A percentile compares a stretch with the other conserved stretches of the same genome.
Conservation (phyloP, 2,888 invertebrate species). For the Eristalis tenax region DNA sequence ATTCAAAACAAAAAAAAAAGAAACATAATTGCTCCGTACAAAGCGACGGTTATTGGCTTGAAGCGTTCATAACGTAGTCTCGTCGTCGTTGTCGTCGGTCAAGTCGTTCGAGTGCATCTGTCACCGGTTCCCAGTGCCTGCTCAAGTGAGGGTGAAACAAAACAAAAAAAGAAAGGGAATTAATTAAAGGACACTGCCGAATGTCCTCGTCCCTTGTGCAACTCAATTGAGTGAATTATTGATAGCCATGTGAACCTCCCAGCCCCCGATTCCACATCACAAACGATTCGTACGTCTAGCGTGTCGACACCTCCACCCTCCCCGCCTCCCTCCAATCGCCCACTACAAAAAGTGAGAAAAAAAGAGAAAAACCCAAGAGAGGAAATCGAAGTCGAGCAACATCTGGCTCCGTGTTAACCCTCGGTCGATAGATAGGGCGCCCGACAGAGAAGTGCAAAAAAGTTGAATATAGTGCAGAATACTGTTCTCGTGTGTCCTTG, state of each 20-base stretch:
- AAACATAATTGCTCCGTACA: neutral
- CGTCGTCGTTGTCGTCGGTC: slow-evolving; percentile 46
- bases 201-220: slow-evolving; percentile 44
- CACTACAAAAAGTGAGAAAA: slow-evolving; percentile 19
- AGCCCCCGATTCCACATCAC: neutral
- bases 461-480: slow-evolving; percentile 65
- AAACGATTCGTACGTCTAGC: slow-evolving; percentile 35
- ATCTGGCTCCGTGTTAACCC: slow-evolving; percentile 70
- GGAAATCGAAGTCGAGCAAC: slow-evolving; percentile 72
- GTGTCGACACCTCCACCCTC: slow-evolving; percentile 3
- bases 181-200: slow-evolving; percentile 40
- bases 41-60: slow-evolving; percentile 10
- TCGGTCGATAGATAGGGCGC: slow-evolving; percentile 65
- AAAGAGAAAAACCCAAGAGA: slow-evolving; percentile 48
- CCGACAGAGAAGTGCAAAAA: slow-evolving; percentile 20
- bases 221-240: slow-evolving; percentile 59
- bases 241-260: slow-evolving; percentile 30
- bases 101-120: slow-evolving; percentile 41
- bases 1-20: slow-evolving; percentile 9
- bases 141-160: slow-evolving; percentile 18
- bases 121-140: slow-evolving; percentile 20
- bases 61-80: neutral
- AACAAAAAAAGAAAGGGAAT: slow-evolving; percentile 1
- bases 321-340: slow-evolving; percentile 38
- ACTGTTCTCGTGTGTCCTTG: slow-evolving; percentile 70